Base-by-base conservation (phyloP, 2,113 vertebrate species). In the Ibidorhyncha struthersii region DNA sequence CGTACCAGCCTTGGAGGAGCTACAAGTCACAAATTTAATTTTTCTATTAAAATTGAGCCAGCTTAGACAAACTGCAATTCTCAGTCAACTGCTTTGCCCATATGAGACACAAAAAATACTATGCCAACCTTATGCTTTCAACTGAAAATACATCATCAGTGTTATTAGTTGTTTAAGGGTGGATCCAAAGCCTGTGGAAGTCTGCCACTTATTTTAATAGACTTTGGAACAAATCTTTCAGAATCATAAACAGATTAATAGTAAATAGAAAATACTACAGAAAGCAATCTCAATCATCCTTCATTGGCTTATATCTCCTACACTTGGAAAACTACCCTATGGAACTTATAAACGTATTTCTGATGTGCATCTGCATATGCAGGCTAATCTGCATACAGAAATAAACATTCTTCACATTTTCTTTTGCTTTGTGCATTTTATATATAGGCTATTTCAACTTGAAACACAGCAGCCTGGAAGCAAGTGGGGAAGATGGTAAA, bases 111-210 rank as follows among this genome's bases (percentile, higher is more conserved):
- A 80, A 94, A 84, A 90, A 65, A 30, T 71, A 36, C 26, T 56
- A 49, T 53, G 76, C 74, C 82, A 94, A 36, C 27, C 12, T 83
- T 86, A 72, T 83, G 90, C 49, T 92, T 96, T 92, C 71, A 90
- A 80, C 41, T 90, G 79, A 90, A 95, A 93, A 88, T 92, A 65
- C 23, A 26, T 73, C 25, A 83, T 81, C 40, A 73, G 0, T 58
- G 9, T 86, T 93, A 59, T 76, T 87, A 89, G 56, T 59, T 82
- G 65, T 86, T 85, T 93, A 80, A 87, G 73, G 14, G 58, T 56
- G 20, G 17, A 82, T 90, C 56, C 56, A 80, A 87, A 94, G 62
- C 30, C 55, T 70, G 47, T 73, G 34, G 49, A 95, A 93, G 18
- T 13, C 40, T 96, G 70, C n/a, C 88, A 78, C 41, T 59, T 79